Base-by-base conservation (phyloP, 1,140 invertebrate genomes). In the Nebria ingens region DNA sequence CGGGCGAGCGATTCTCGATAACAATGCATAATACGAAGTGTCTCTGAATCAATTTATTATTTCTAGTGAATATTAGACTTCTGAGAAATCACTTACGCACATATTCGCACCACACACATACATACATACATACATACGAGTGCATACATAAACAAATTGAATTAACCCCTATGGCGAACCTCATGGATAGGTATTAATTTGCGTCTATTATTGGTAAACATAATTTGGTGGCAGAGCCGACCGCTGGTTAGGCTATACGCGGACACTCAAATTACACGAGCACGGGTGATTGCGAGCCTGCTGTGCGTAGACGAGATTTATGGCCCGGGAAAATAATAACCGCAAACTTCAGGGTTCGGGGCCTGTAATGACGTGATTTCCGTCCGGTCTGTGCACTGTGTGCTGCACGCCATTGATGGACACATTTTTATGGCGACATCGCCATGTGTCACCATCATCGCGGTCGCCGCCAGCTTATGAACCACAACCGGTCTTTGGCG, bases 391-490 rank as follows among this genome's bases (percentile, higher is more conserved):
- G 40, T 17, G 40, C n/a, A n/a, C n/a, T n/a, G n/a, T n/a, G n/a
- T n/a, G 15, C 40, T 9, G 40, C 6, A 17, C 40, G 9, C 3
- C 40, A 45, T 45, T 45, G 40, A 45, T 45, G 40, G 40, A 45
- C 40, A 45, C 17, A 45, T 45, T 45, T 45, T 45, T 45, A 45
- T 45, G 40, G 40, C 40, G 40, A 45, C 40, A 45, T 45, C 40
- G 40, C 40, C 40, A 45, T 45, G 40, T 45, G 40, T 45, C 40
- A 45, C 40, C 40, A 13, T n/a, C n/a, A n/a, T 29, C 4, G 25
- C 25, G 25, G 40, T 17, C 40, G 40, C 17, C 15, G 4, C 9
- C 9, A 45, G 40, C 15, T 45, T 45, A 45, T 45, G 40, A 45
- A 45, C 40, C 25, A 34, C 6, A 29, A 6, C 25, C 4, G 13